These are phyloP conservation scores for Alligator sinensis DNA, from an alignment of 2,113 vertebrate species.

Conservation along the genomic window DNA sequence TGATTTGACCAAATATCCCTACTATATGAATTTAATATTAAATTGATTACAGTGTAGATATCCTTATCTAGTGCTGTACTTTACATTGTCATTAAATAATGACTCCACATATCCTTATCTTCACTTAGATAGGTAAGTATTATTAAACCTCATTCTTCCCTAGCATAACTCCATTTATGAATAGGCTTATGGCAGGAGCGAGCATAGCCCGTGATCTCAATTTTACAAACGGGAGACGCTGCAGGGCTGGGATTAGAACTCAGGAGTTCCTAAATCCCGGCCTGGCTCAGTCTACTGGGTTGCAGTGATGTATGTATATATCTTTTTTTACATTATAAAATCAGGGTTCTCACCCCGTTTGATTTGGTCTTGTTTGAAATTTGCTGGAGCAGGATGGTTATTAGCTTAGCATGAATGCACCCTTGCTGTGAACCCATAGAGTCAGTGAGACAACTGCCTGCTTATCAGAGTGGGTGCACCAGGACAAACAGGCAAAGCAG, in stretches of 20 bases:
- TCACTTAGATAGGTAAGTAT: background rate
- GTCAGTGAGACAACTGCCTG: background rate
- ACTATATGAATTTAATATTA: background rate
- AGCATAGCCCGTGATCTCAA: background rate
- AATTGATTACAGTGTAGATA: background rate
- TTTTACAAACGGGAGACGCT: background rate
- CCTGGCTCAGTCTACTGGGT: background rate
- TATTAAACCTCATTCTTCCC: background rate
- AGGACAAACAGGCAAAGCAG: background rate
- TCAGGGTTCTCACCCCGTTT: background rate
- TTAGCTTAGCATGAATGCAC: background rate
- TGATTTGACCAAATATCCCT: background rate
- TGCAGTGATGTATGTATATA: background rate
- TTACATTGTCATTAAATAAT: background rate
- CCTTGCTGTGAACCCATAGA: background rate
- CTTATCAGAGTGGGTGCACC: background rate
- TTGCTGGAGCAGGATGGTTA: background rate
- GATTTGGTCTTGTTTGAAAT: background rate
- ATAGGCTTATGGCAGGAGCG: background rate
- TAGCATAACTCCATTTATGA: background rate
- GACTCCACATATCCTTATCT: background rate
- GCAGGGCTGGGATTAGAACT: constrained; percentile 3
- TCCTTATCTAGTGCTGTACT: too few species aligned
- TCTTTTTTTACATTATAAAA: too few species aligned
- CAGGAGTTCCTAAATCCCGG: fast-evolving